These are phyloP conservation scores for Listronotus oregonensis DNA, from an alignment of 1,140 invertebrate species.

Conservation along the genomic window DNA sequence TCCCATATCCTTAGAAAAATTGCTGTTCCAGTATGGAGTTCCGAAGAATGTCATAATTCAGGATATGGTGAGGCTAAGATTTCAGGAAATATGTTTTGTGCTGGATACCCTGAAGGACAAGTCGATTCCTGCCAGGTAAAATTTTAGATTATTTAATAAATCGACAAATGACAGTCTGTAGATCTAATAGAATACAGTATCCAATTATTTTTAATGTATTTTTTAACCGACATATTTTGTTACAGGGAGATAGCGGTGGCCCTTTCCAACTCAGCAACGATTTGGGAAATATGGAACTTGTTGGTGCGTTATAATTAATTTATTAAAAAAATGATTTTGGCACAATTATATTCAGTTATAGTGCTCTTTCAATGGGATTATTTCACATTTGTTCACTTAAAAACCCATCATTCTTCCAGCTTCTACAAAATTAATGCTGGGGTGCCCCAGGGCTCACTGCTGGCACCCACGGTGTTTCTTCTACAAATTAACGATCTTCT, in stretches of 20 bases:
- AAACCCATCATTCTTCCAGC: too few species aligned
- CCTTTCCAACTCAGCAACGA: slow-evolving; percentile 57
- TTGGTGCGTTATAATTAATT: slow-evolving; percentile 55
- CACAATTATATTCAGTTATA: too few species aligned
- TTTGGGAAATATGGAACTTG: slow-evolving; percentile 58
- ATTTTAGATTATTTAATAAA: slow-evolving; percentile 30
- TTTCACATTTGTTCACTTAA: too few species aligned
- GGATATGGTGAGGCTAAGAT: slow-evolving; percentile 63
- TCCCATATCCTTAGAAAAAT: slow-evolving; percentile 66
- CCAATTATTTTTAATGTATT: slow-evolving; percentile 1
- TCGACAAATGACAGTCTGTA: too few species aligned
- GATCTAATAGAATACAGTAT: too few species aligned
- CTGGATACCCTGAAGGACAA: slow-evolving; percentile 71
- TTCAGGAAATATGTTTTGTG: slow-evolving; percentile 79
- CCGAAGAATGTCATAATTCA: slow-evolving; percentile 61
- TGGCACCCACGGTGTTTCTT: too few species aligned
- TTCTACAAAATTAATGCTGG: too few species aligned
- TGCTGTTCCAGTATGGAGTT: slow-evolving; percentile 63
- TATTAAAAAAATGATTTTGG: too few species aligned
- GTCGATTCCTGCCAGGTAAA: slow-evolving; percentile 75
- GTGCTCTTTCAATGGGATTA: too few species aligned
- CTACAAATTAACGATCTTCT: too few species aligned
- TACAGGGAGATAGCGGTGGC: slow-evolving; percentile 63
- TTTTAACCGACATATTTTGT: slow-evolving; percentile 4
- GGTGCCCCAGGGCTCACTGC: too few species aligned